Evolutionary conservation across 2,113 vertebrate species (phyloP).

Genomic region (Tauraco erythrolophus): DNA sequence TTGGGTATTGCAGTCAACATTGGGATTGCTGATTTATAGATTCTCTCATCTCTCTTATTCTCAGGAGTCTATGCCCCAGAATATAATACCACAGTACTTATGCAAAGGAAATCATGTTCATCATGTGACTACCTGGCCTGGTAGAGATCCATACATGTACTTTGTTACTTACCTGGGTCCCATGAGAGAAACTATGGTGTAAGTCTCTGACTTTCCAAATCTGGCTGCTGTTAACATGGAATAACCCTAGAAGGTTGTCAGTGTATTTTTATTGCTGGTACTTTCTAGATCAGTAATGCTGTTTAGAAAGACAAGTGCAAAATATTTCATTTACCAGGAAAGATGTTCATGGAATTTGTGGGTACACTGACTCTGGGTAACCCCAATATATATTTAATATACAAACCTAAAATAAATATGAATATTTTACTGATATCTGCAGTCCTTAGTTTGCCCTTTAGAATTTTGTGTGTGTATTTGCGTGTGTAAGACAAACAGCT

Average conservation of each 20-base stretch:
- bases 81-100: neutral
- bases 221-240: neutral
- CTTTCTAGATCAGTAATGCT: neutral
- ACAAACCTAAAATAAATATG: neutral
- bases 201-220: neutral
- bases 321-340: neutral
- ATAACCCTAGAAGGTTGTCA: neutral
- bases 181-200: neutral
- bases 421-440: neutral
- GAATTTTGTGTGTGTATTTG: neutral
- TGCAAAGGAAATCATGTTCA: neutral
- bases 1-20: conserved; percentile 20
- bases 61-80: neutral
- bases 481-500: neutral
- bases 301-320: neutral
- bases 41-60: neutral
- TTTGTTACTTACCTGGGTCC: neutral
- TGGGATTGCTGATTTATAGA: conserved; percentile 12
- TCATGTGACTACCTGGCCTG: neutral
- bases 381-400: neutral
- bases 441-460: neutral
- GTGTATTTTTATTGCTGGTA: neutral
- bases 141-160: neutral
- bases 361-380: neutral
- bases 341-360: neutral